phyloP scores from a whole-genome alignment of 2,113 vertebrate species.

The Coptodon bakossiorum region DNA sequence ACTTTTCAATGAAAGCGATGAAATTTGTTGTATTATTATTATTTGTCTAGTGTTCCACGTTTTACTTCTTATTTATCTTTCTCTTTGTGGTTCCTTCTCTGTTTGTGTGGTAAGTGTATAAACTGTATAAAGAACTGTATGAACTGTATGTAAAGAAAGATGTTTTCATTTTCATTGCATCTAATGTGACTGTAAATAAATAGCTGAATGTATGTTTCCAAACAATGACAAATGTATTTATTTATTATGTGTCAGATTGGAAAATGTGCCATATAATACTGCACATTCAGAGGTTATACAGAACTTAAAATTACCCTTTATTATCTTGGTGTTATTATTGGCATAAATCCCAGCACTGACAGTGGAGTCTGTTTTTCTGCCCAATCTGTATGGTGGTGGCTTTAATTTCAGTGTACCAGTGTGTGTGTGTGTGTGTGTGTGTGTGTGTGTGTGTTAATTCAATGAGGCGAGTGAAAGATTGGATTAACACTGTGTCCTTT shows the following conservation, averaged over 20 bases:
- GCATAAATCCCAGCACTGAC: not conserved
- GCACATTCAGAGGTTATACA: not conserved
- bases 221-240: not conserved
- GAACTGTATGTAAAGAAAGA: not conserved
- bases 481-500: constrained; percentile 56
- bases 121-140: not conserved
- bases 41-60: not conserved
- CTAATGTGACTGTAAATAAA: constrained; percentile 26
- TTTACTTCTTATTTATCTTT: not conserved
- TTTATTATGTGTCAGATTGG: not conserved
- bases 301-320: not conserved
- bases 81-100: not conserved
- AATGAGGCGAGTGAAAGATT: not conserved
- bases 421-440: not conserved
- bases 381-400: not conserved
- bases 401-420: not conserved
- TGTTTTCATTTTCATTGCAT: not conserved
- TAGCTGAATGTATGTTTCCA: constrained; percentile 10
- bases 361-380: not conserved
- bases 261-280: not conserved
- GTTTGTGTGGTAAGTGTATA: not conserved
- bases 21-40: not conserved
- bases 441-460: not conserved
- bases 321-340: not conserved
- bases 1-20: not conserved